Evolutionary conservation across 2,888 invertebrate genomes (phyloP).

Genomic region (Disparrhopalites patrizii): DNA sequence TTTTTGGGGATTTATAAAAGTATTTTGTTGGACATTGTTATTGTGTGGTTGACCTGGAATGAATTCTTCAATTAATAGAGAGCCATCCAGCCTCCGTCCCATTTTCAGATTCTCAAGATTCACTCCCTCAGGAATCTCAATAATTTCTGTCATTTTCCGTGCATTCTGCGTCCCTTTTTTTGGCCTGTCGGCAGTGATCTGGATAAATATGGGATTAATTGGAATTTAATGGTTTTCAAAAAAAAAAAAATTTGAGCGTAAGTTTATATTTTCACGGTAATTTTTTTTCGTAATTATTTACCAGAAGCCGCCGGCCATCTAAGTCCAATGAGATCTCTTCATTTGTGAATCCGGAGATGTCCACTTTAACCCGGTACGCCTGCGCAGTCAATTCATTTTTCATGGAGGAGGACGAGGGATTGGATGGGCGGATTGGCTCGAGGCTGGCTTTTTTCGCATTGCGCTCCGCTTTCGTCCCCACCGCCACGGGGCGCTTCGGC

Average conservation of each 20-base stretch:
- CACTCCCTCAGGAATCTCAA: conserved; percentile 37
- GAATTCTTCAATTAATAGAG: conserved; percentile 36
- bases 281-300: conserved; percentile 18
- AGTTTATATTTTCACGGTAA: too few relatives aligned
- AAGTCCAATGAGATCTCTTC: conserved; percentile 41
- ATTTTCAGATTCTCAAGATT: conserved; percentile 39
- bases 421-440: too few relatives aligned
- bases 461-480: not conserved
- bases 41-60: too few relatives aligned
- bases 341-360: conserved; percentile 36
- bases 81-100: conserved; percentile 35
- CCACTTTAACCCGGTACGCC: conserved; percentile 19
- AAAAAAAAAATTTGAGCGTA: not conserved
- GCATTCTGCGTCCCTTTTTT: conserved; percentile 26
- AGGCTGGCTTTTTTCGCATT: not conserved
- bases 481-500: not conserved
- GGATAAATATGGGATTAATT: not conserved
- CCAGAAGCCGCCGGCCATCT: conserved; percentile 31
- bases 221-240: not conserved
- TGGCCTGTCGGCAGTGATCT: conserved; percentile 32
- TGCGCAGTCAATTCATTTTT: not conserved
- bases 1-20: too few relatives aligned
- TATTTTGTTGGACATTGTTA: too few relatives aligned
- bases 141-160: conserved; percentile 37
- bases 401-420: too few relatives aligned